These are phyloP conservation scores for Cyphomyrmex costatus DNA, from an alignment of 1,140 invertebrate species.

Conservation along the genomic window DNA sequence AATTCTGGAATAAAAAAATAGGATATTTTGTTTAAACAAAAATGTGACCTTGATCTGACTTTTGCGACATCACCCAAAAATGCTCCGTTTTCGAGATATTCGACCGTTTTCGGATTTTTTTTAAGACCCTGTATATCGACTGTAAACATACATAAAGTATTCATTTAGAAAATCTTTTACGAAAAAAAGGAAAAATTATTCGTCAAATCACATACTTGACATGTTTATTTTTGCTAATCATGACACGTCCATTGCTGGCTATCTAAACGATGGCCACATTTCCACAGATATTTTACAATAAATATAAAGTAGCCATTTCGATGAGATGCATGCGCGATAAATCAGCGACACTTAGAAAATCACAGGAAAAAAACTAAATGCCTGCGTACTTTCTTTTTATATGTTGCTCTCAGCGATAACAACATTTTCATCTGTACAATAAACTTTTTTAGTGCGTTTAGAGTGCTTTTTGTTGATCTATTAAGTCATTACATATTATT, in stretches of 20 bases:
- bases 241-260: not conserved
- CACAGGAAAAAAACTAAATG: not conserved
- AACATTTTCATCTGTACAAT: not conserved
- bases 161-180: not conserved
- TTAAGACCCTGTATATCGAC: no score
- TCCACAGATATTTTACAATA: conserved; percentile 2
- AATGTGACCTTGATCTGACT: no score
- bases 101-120: no score
- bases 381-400: not conserved
- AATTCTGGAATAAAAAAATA: no score
- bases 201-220: not conserved
- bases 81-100: no score
- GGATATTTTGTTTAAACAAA: no score
- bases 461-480: conserved; percentile 16
- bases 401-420: not conserved
- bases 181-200: not conserved
- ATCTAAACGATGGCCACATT: not conserved
- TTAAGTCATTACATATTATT: not conserved
- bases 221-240: not conserved
- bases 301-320: conserved; percentile 14
- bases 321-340: conserved; percentile 35
- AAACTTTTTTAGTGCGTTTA: not conserved
- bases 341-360: conserved; percentile 10
- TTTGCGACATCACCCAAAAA: no score
- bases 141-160: not conserved